Evolutionary conservation across 1,140 invertebrate genomes (phyloP).

Genomic region (Drosophila chauvacae): DNA sequence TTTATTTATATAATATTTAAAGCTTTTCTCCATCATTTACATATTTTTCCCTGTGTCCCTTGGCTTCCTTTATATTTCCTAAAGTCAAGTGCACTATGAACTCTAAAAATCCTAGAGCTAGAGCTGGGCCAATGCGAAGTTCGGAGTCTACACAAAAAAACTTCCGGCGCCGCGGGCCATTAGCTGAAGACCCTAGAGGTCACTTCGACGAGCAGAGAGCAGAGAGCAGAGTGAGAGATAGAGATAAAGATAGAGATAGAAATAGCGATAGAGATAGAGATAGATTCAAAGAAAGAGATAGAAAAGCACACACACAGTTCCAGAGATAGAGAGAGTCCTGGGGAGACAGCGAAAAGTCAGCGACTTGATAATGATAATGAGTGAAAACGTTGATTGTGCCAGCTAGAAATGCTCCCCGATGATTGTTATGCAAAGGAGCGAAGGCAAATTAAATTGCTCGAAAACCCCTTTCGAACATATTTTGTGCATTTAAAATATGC

Average conservation of each 20-base stretch:
- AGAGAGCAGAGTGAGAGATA: slow-evolving; percentile 11
- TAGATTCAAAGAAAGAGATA: neutral
- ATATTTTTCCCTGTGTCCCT: neutral
- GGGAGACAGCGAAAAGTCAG: slow-evolving; percentile 24
- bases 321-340: neutral
- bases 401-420: slow-evolving; percentile 27
- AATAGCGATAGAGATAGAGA: neutral
- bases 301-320: neutral
- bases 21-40: neutral
- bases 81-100: slow-evolving; percentile 43
- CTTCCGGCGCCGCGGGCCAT: slow-evolving; percentile 74
- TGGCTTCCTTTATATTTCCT: slow-evolving; percentile 27
- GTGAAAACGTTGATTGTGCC: slow-evolving; percentile 57
- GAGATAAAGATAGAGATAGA: neutral
- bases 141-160: slow-evolving; percentile 42
- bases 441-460: slow-evolving; percentile 55
- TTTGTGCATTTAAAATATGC: slow-evolving; percentile 51
- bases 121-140: slow-evolving; percentile 10
- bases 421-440: slow-evolving; percentile 75
- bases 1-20: neutral
- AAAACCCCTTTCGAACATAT: slow-evolving; percentile 44
- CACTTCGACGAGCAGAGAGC: slow-evolving; percentile 59
- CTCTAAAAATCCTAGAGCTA: slow-evolving; percentile 19
- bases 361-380: slow-evolving; percentile 77
- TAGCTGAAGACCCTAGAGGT: slow-evolving; percentile 72